Base-by-base conservation (phyloP, 2,113 vertebrate genomes). In the Crypturellus undulatus region DNA sequence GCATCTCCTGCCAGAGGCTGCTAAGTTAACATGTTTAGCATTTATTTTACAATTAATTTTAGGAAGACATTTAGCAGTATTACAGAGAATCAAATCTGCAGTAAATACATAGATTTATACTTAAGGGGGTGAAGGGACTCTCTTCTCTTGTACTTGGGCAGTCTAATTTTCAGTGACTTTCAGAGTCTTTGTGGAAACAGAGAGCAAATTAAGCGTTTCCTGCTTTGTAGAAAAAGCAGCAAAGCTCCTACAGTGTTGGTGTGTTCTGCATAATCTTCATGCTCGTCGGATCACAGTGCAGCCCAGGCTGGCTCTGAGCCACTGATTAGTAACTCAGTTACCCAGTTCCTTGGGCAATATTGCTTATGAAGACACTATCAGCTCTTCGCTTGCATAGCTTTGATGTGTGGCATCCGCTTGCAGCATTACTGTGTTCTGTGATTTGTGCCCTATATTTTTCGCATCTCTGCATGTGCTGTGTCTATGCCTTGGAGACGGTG, bases 371-470 rank as follows among this genome's bases (percentile, higher is more conserved):
- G 65, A 72, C 1, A n/a, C 90, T 94, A 32, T 79, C 1, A 2
- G 73, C 79, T 94, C 78, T 86, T 36, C 62, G 92, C 92, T 94
- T 89, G 95, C 54, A 0, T 84, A 96, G 92, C 94, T 96, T 86
- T 94, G 73, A 76, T 92, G 93, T 93, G 88, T 93, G 84, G 84
- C 93, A 94, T 93, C 92, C 91, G 90, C 95, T 97, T 96, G 92
- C 93, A 96, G 86, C 95, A 87, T 89, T 87, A 54, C 93, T 93
- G 92, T 90, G 89, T 71, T 87, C 92, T 95, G 89, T 94, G 96
- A 89, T 87, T 79, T 93, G 92, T 96, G 94, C 86, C 80, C 88
- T 96, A 70, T 94, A 92, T 70, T 94, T 88, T 79, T 91, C 78
- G 72, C 68, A 89, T 89, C 86, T 94, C 59, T 95, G 94, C 94